Evolutionary conservation across 2,888 invertebrate genomes (phyloP), one percentile per base, ranked within the genome.

Genomic region (Apomyelois bistriatella): DNA sequence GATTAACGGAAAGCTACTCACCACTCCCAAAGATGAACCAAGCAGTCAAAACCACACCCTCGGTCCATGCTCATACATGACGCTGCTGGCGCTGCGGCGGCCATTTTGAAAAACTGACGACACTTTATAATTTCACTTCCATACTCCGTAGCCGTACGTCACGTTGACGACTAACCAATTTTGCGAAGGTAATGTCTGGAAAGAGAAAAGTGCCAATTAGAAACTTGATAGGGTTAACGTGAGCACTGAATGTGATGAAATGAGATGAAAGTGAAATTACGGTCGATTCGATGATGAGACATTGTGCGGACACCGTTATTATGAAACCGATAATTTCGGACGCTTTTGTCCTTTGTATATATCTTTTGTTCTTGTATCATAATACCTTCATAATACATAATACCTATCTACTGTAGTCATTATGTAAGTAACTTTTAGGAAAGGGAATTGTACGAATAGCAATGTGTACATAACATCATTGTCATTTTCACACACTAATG

Each of bases 11-110:
- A 54, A 54, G 50, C 46, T 5, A 78, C 89, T 86, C 55, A 89
- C 90, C 90, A 90, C 59, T 90, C 90, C 90, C 90, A 90, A 30
- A 90, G 76, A 62, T 90, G 89, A 12, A 82, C 81, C 42, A 90
- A 79, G 55, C 90, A 90, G 68, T 89, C 85, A 63, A 90, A 90
- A 83, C 88, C 87, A 66, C 90, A 90, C 60, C 90, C 90, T 66
- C 89, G 79, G 53, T 86, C 88, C 16, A 82, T 79, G 72, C 78
- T 81, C 70, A 88, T 82, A 62, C 89, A 89, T 47, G 88, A 88
- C 4, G 85, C 83, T 2, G 84, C 75, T 2, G 85, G 74, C 0
- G 84, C 77, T 0, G 84, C 77, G 6, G 84, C 74, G 60, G 85
- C 72, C 85, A 85, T 88, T 64, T 76, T 79, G 62, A 49, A 64